phyloP scores from a whole-genome alignment of 2,113 vertebrate genomes.

The Myocastor coypus region DNA sequence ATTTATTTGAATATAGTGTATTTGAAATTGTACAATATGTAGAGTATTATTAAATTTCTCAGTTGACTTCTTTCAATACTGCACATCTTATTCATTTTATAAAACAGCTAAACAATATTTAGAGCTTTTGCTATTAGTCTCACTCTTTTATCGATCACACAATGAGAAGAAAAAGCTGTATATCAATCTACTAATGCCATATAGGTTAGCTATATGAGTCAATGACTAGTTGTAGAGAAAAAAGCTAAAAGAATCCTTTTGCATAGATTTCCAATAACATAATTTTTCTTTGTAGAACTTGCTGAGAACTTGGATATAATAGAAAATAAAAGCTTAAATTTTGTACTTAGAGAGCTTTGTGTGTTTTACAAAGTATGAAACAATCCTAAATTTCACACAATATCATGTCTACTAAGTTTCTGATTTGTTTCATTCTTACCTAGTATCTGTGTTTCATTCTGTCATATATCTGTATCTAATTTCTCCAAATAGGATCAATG shows the following conservation, averaged over 20 bases:
- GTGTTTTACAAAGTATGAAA: background rate
- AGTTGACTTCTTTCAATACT: background rate
- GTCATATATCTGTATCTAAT: background rate
- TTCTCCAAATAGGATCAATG: background rate
- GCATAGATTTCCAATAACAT: slow-evolving; percentile 7
- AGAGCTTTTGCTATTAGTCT: background rate
- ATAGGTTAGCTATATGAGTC: background rate
- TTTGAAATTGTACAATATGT: slow-evolving; percentile 18
- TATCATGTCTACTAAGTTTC: background rate
- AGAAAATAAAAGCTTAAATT: background rate
- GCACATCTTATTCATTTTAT: slow-evolving; percentile 12
- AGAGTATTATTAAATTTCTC: background rate
- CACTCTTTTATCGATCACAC: background rate
- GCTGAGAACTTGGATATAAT: background rate
- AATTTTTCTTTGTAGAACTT: slow-evolving; percentile 41
- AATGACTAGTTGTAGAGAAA: background rate
- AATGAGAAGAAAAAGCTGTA: background rate
- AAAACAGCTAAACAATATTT: background rate
- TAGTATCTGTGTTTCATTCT: slow-evolving; percentile 1
- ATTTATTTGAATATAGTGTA: background rate
- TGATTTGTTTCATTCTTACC: background rate
- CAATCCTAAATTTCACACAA: slow-evolving; percentile 9
- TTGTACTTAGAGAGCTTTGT: background rate
- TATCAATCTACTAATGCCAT: background rate
- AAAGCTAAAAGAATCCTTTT: background rate